These are phyloP conservation scores for Rana temporaria DNA, from an alignment of 2,113 vertebrate genomes.

Conservation along the genomic window DNA sequence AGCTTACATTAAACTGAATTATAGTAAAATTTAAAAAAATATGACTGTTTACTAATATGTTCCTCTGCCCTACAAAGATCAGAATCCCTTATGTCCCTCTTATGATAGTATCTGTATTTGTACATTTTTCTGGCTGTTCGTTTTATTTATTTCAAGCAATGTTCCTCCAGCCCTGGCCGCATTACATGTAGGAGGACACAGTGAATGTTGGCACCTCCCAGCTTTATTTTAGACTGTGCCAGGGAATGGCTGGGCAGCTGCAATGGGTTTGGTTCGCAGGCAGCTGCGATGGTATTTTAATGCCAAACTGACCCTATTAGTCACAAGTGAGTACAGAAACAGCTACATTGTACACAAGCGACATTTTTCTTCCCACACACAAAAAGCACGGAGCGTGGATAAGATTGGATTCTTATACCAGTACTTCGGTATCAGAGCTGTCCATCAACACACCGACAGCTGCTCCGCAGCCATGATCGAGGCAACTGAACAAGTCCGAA, in stretches of 20 bases:
- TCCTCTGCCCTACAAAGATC: no score
- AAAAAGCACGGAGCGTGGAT: no score
- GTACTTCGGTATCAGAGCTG: not conserved
- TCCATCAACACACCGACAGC: not conserved
- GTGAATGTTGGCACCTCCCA: slow-evolving; percentile 11
- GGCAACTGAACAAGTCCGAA: no score
- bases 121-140: no score
- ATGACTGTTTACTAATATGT: no score
- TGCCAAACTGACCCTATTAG: slow-evolving; percentile 23
- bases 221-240: not conserved
- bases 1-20: no score
- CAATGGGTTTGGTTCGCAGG: not conserved
- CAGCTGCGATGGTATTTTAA: slow-evolving; percentile 17
- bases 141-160: no score
- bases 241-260: slow-evolving; percentile 18
- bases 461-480: not conserved
- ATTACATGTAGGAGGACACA: not conserved
- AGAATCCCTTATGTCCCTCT: no score
- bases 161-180: no score
- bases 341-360: not conserved
- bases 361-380: slow-evolving; percentile 22
- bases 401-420: no score
- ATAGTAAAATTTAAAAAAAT: no score
- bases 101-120: no score
- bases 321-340: not conserved